A percentile compares a stretch with the other conserved stretches of the same genome.
Conservation (phyloP, 2,888 invertebrate genomes). For the Creontiades dilutus region DNA sequence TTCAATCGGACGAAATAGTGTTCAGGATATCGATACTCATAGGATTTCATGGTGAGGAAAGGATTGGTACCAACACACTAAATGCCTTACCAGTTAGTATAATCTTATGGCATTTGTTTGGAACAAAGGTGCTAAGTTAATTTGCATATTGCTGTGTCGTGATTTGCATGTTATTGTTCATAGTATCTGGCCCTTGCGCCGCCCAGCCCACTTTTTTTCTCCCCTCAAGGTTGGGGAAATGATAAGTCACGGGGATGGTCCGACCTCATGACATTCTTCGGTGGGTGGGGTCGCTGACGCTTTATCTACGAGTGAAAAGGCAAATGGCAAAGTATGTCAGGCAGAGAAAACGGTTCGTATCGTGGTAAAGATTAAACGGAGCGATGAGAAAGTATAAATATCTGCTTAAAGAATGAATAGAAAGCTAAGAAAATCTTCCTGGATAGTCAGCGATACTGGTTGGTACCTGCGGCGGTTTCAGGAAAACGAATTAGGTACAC, state of each 20-base stretch:
- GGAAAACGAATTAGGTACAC: too few relatives aligned
- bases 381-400: too few relatives aligned
- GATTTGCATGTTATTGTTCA: neutral
- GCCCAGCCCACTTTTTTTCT: neutral
- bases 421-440: too few relatives aligned
- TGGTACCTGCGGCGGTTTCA: too few relatives aligned
- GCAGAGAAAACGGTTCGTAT: neutral
- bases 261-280: constrained; percentile 24
- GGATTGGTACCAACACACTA: too few relatives aligned
- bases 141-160: neutral
- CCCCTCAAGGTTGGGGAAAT: neutral
- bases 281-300: neutral
- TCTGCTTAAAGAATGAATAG: too few relatives aligned
- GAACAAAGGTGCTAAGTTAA: neutral
- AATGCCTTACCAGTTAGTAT: too few relatives aligned
- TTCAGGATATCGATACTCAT: too few relatives aligned
- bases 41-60: too few relatives aligned
- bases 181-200: neutral
- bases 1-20: too few relatives aligned
- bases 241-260: neutral
- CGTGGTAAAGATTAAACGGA: neutral
- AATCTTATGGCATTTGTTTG: too few relatives aligned
- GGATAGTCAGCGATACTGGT: too few relatives aligned
- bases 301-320: neutral
- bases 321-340: neutral